Conservation (phyloP, 2,797 vertebrate species). For the Chiroxiphia lanceolata region DNA sequence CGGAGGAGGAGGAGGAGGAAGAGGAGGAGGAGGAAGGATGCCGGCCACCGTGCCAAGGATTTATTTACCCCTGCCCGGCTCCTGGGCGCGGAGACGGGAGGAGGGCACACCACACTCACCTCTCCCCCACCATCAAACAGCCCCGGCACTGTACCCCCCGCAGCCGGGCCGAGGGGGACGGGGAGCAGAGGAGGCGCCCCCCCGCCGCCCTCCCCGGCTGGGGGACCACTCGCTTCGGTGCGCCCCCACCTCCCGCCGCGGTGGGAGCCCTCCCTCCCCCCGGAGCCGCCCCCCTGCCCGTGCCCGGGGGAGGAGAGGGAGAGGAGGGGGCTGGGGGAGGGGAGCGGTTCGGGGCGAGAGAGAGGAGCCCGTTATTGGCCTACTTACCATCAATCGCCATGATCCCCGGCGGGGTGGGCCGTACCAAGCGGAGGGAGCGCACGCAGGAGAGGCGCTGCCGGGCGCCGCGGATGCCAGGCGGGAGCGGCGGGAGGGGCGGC, state of each 20-base stretch:
- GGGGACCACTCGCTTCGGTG: not conserved
- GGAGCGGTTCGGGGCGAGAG: slow-evolving; percentile 38
- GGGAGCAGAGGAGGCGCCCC: not conserved
- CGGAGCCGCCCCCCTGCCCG: not conserved
- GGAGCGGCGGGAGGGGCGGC: not conserved
- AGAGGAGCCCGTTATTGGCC: slow-evolving; percentile 42
- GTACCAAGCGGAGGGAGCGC: not conserved
- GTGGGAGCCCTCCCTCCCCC: not conserved
- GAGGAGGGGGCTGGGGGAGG: slow-evolving; percentile 27
- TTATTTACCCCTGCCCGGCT: not conserved
- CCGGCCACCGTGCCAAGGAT: not conserved
- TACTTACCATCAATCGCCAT: slow-evolving; percentile 35
- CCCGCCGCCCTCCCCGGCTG: not conserved
- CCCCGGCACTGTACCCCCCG: not conserved
- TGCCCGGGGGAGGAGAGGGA: slow-evolving; percentile 11
- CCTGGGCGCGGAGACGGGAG: not conserved
- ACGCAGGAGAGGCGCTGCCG: not conserved
- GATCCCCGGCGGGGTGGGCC: slow-evolving; percentile 24
- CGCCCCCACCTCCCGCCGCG: not conserved
- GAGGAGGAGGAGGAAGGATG: not conserved
- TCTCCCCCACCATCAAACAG: not conserved
- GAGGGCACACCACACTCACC: not conserved
- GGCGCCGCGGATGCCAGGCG: not conserved
- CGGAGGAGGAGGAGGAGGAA: not conserved
- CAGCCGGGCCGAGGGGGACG: not conserved